Base-by-base conservation (phyloP, 2,888 invertebrate genomes). In the Troilus luridus region DNA sequence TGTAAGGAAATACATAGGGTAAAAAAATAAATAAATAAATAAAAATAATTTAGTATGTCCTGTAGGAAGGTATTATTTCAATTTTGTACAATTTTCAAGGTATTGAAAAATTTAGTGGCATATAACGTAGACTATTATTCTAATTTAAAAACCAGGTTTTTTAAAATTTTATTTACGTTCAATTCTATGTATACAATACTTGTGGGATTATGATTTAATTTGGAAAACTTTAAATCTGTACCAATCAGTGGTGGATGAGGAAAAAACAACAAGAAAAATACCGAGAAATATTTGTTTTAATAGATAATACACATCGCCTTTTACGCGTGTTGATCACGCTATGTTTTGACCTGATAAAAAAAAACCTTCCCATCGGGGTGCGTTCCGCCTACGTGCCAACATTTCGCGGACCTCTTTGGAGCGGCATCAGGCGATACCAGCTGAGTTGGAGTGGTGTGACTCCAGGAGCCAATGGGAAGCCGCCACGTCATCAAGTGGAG, bases 391-490 rank as follows among this genome's bases (percentile, higher is more conserved):
- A 41, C 27, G 17, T 41, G 17, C 41, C 72, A 58, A 85, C 85
- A 85, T 85, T 85, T 85, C 85, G 56, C 56, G 56, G n/a, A n/a
- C 56, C 11, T 21, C 12, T n/a, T 12, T 21, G 7, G 8, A 41
- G 21, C 85, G n/a, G 85, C 85, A 85, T 85, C 85, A 85, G 85
- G 85, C 56, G 85, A 85, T 54, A n/a, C 85, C 72, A 77, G 72
- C 72, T 77, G 72, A 77, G 72, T 77, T 41, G 27, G 85, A 81
- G 85, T 85, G 85, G 85, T 85, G 85, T 85, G 85, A 85, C 56
- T 54, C n/a, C n/a, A 58, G 56, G 11, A n/a, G 11, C 85, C 85
- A 85, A 85, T 85, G 12, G 56, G 85, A 56, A n/a, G 85, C n/a
- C 56, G 85, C 85, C 56, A 85, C 85, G 85, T 85, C 85, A 85